A percentile compares a stretch with the other conserved stretches of the same genome.
These are phyloP conservation scores for Chrysopilus asiliformis DNA, from an alignment of 2,888 invertebrate genomes.

Conservation along the genomic window DNA sequence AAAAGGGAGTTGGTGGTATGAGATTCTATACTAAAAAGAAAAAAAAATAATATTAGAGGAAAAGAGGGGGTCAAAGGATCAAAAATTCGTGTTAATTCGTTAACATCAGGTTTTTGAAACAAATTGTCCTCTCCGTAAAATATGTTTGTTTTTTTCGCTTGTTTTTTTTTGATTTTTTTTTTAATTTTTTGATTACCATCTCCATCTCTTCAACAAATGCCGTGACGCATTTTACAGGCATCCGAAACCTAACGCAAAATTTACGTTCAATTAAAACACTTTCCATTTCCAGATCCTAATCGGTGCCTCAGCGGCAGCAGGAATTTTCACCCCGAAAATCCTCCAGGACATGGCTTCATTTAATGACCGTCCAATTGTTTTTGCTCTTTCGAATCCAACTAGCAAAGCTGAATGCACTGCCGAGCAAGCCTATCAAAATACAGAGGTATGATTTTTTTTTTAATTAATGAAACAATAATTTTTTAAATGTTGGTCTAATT, in stretches of 20 bases:
- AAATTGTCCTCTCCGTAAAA: neutral
- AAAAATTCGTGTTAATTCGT: too few species aligned
- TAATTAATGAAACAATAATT: neutral
- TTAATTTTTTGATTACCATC: too few species aligned
- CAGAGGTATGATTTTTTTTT: slow-evolving; percentile 61
- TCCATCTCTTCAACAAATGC: too few species aligned
- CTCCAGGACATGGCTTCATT: slow-evolving; percentile 73
- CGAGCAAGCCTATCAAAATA: slow-evolving; percentile 80
- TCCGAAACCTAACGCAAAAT: too few species aligned
- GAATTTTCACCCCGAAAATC: slow-evolving; percentile 81
- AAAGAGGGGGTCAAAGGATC: too few species aligned
- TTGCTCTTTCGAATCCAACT: slow-evolving; percentile 97
- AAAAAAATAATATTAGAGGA: too few species aligned
- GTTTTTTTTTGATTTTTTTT: too few species aligned
- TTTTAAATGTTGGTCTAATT: neutral
- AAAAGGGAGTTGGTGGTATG: too few species aligned
- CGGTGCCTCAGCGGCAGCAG: slow-evolving; percentile 87
- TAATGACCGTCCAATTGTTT: slow-evolving; percentile 83
- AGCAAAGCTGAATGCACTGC: slow-evolving; percentile 97
- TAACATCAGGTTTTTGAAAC: too few species aligned
- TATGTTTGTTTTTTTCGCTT: neutral
- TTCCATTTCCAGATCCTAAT: slow-evolving; percentile 27
- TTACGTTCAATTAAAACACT: too few species aligned
- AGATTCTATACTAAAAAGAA: too few species aligned
- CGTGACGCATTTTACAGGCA: too few species aligned